These are phyloP conservation scores for Drosophila gunungcola DNA, from an alignment of 1,140 invertebrate genomes.

Conservation along the genomic window DNA sequence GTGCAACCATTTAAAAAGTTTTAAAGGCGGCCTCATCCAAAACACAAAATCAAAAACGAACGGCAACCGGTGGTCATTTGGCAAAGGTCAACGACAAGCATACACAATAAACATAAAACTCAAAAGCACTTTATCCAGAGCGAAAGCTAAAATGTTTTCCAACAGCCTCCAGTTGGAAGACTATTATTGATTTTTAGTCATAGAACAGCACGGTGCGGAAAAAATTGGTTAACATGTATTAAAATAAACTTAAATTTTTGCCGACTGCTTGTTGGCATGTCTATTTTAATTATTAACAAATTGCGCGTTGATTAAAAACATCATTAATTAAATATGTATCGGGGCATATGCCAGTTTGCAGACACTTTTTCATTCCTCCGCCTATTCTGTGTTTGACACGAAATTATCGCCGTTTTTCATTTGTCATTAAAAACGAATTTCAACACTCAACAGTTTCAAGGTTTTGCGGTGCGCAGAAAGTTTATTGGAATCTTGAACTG, in stretches of 20 bases:
- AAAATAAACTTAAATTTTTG: constrained; percentile 35
- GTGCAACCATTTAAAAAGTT: constrained; percentile 7
- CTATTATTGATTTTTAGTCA: constrained; percentile 53
- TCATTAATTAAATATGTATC: constrained; percentile 67
- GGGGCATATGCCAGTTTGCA: constrained; percentile 21
- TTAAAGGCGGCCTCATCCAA: background rate
- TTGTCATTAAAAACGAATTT: constrained; percentile 62
- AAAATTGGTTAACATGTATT: constrained; percentile 36
- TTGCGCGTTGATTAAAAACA: constrained; percentile 56
- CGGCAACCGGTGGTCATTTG: constrained; percentile 24
- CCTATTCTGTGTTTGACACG: constrained; percentile 18
- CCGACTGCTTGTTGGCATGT: constrained; percentile 32
- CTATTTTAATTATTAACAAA: constrained; percentile 64
- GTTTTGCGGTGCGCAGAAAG: background rate
- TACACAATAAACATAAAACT: constrained; percentile 18
- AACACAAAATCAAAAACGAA: constrained; percentile 12
- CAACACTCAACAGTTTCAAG: constrained; percentile 37
- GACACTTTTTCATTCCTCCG: constrained; percentile 2
- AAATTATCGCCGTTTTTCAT: constrained; percentile 51
- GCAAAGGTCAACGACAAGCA: constrained; percentile 43
- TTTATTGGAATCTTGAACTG: background rate
- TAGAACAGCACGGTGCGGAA: background rate
- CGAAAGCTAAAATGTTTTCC: background rate
- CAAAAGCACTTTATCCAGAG: constrained; percentile 34
- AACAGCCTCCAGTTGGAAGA: constrained; percentile 25